A percentile compares a stretch with the other conserved stretches of the same genome.
Evolutionary conservation across 2,113 vertebrate species (phyloP).

Genomic region (Paralichthys olivaceus): DNA sequence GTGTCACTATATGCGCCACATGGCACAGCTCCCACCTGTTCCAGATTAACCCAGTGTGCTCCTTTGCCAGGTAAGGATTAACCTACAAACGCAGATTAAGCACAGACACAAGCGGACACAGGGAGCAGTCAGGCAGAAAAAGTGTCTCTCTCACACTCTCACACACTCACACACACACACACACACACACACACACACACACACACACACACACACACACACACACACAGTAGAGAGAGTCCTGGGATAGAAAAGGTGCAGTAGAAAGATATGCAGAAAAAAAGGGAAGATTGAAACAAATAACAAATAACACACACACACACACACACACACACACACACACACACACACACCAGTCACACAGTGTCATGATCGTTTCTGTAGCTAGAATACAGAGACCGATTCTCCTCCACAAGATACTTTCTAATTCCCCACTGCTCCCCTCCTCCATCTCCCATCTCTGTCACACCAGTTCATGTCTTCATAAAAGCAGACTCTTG

Average conservation of each 20-base stretch:
- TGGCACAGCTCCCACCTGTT: conserved; percentile 59
- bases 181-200: conserved; percentile 20
- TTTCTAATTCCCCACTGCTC: conserved; percentile 1
- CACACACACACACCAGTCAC: not conserved
- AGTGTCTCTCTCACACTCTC: conserved; percentile 9
- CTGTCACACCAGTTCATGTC: conserved; percentile 29
- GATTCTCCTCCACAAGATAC: conserved; percentile 1
- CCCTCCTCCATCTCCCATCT: conserved; percentile 17
- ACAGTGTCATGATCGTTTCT: conserved; percentile 5
- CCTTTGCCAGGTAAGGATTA: conserved; percentile 69
- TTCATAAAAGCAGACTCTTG: conserved; percentile 57
- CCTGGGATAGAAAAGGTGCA: conserved; percentile 1
- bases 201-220: conserved; percentile 9
- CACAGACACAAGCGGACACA: conserved; percentile 7
- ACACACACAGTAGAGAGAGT: conserved; percentile 20
- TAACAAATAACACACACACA: no score
- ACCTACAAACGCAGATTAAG: conserved; percentile 61
- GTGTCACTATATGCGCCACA: conserved; percentile 5
- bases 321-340: not conserved
- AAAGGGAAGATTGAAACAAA: not conserved
- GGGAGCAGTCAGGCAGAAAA: not conserved
- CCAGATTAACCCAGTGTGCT: conserved; percentile 63
- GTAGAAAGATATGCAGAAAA: not conserved
- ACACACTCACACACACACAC: conserved; percentile 18
- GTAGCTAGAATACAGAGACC: not conserved